Percentiles rank a stretch among this genome's conserved stretches.
These are phyloP conservation scores for Chrysopilus asiliformis DNA, from an alignment of 2,888 invertebrate genomes.

Conservation along the genomic window DNA sequence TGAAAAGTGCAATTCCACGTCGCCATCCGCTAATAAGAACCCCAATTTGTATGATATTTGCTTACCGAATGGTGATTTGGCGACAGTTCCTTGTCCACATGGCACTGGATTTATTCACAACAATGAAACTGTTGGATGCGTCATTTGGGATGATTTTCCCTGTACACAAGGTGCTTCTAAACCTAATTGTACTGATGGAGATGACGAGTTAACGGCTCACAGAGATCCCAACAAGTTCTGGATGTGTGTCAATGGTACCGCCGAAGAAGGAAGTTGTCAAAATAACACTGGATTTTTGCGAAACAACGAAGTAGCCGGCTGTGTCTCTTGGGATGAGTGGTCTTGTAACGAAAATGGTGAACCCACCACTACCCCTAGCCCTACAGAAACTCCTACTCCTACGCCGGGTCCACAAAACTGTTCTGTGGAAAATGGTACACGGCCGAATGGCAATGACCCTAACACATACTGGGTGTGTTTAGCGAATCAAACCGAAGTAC, in stretches of 20 bases:
- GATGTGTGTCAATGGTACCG: neutral
- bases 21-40: too few species aligned
- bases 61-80: too few species aligned
- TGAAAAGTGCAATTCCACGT: too few species aligned
- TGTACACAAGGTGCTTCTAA: neutral
- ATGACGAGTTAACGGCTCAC: neutral
- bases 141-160: neutral
- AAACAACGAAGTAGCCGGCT: neutral
- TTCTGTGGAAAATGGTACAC: too few species aligned
- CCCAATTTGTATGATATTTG: too few species aligned
- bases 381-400: too few species aligned
- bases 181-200: too few species aligned
- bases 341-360: too few species aligned
- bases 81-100: too few species aligned
- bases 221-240: neutral
- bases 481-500: neutral
- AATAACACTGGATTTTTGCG: neutral
- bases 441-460: neutral
- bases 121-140: neutral
- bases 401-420: too few species aligned
- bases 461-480: neutral
- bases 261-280: neutral
- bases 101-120: neutral
- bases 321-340: neutral
- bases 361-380: neutral